Evolutionary conservation across 2,113 vertebrate species (phyloP), one percentile per base, ranked within the genome.

Genomic region (Muntiacus reevesi): DNA sequence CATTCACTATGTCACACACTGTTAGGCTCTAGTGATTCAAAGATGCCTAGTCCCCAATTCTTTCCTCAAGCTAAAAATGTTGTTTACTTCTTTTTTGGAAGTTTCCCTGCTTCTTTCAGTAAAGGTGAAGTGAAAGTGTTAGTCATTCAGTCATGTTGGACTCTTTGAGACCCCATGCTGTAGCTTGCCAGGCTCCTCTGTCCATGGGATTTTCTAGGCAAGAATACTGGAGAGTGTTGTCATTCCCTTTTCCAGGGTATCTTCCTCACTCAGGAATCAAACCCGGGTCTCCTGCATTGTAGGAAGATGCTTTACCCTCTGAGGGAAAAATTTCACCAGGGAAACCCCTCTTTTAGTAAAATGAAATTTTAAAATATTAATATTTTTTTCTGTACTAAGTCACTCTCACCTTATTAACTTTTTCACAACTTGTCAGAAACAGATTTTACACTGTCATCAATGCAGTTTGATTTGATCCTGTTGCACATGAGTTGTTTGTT

Each of bases 131-230:
- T 71, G n/a, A 74, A 40, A 23, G 10, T 40, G 5, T 71, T 23
- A 71, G 9, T 71, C 0, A 0, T 36, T 40, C n/a, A 23, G 19
- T 74, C 10, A 5, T 23, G n/a, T 74, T 36, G 0, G 5, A 74
- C n/a, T 71, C 67, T 54, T 54, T 74, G 36, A 1, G 2, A 40
- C 23, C 21, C n/a, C n/a, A 1, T 40, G 4, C 10, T 74, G 1
- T 74, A 40, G 36, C 67, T 23, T 23, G n/a, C n/a, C n/a, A 23
- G 17, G 19, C 67, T 74, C 10, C 33, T 71, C 67, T 71, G 19
- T 71, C n/a, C 19, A 13, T 40, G 67, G 67, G n/a, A 40, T 71
- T 71, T 71, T 71, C 36, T 40, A 71, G 67, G n/a, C 67, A 71
- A 71, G n/a, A 71, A 71, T 71, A 12, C 67, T 71, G 67, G 67